A percentile compares a stretch with the other conserved stretches of the same genome.
phyloP scores from a whole-genome alignment of 2,797 vertebrate species.

The Sebastes cheni region DNA sequence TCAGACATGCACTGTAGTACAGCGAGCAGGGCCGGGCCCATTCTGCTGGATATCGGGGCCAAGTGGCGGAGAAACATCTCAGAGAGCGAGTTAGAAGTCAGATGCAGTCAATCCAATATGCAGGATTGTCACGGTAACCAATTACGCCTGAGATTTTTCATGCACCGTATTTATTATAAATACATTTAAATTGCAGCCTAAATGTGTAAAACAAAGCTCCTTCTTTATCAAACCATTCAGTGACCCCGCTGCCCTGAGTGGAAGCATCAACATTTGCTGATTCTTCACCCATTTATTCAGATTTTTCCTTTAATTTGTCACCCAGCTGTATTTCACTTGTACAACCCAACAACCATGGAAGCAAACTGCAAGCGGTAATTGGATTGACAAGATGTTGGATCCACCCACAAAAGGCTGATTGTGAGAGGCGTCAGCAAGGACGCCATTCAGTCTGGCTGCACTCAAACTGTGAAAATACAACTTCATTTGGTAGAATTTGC shows the following conservation, averaged over 20 bases:
- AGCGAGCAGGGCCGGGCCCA: constrained; percentile 1
- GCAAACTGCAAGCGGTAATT: constrained; percentile 22
- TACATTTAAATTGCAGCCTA: background rate
- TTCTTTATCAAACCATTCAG: background rate
- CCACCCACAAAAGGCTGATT: constrained; percentile 31
- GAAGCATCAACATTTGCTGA: background rate
- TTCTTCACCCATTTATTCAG: background rate
- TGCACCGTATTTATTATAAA: background rate
- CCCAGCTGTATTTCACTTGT: background rate
- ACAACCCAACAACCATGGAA: constrained; percentile 1
- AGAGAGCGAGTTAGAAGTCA: background rate
- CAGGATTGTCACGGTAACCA: background rate
- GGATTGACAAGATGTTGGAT: constrained; percentile 35
- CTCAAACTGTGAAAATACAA: background rate
- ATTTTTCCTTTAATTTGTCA: constrained; percentile 21
- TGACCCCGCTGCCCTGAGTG: background rate
- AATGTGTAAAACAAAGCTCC: background rate
- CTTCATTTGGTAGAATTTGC: background rate
- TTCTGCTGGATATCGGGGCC: background rate
- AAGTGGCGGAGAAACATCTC: background rate
- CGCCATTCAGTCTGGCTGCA: constrained; percentile 12
- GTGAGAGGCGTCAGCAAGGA: constrained; percentile 11
- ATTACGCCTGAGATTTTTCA: background rate
- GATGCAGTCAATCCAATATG: background rate
- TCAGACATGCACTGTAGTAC: constrained; percentile 20